Base-by-base conservation (phyloP, 2,113 vertebrate species). In the Larimichthys polyactis region DNA sequence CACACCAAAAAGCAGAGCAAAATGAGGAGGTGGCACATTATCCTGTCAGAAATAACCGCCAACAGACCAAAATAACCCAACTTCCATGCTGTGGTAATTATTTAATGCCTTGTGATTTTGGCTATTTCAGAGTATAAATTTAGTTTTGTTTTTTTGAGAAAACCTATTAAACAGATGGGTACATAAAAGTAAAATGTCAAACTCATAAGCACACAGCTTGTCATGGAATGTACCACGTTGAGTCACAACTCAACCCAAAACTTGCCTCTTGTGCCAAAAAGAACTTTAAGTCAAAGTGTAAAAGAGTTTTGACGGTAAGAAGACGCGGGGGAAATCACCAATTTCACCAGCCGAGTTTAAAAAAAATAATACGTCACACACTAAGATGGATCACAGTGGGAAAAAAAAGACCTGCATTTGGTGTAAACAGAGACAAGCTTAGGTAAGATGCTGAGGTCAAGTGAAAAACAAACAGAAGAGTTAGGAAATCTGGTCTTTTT, bases 1-100 rank as follows among this genome's bases (percentile, higher is more conserved):
- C 8, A 54, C 44, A 78, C 57, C 69, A 82, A 71, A 36, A 75
- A 78, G 69, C 32, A 43, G 46, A 67, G 66, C 75, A 29, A 82
- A 87, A 84, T 60, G 89, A 86, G 77, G 83, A 87, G 90, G 88
- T 48, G 77, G 82, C 49, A 71, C 54, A 65, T 76, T 75, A 83
- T 8, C 57, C 63, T 22, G 66, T 86, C 75, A 78, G 59, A 92
- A 93, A 94, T 90, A 90, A 82, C 83, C 87, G 67, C 81, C 36
- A 40, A 51, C n/a, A 49, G 59, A 84, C 85, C 73, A 84, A 93
- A 94, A 94, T 92, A 93, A 80, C 80, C 62, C 65, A 43, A 82
- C 51, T 12, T 70, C 80, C 55, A 79, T 46, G 36, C 11, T 62
- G 62, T 69, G 51, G 81, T 86, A 82, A 79, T 70, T 79, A 73